phyloP scores from a whole-genome alignment of 2,888 invertebrate species.

The Osmoderma eremita region DNA sequence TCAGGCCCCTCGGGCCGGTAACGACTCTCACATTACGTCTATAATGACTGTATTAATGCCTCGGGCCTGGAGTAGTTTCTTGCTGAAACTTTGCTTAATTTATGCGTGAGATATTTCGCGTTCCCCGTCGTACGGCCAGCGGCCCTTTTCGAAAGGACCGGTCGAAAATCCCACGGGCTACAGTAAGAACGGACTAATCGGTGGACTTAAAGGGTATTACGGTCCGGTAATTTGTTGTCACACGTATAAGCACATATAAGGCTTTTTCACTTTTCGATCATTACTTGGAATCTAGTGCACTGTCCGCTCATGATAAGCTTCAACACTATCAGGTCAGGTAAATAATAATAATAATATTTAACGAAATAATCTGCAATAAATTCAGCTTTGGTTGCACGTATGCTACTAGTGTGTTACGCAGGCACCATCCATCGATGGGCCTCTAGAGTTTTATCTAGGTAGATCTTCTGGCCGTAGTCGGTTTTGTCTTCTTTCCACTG shows the following conservation, averaged over 20 bases:
- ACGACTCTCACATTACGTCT: slow-evolving; percentile 55
- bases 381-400: no score
- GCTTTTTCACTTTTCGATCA: slow-evolving; percentile 28
- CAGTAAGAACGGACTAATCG: slow-evolving; percentile 39
- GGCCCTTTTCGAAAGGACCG: slow-evolving; percentile 47
- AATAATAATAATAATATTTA: no score
- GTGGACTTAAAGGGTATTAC: slow-evolving; percentile 32
- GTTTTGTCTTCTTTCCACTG: no score
- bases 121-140: slow-evolving; percentile 54
- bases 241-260: slow-evolving; percentile 15
- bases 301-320: no score
- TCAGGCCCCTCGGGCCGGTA: slow-evolving; percentile 46
- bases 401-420: no score
- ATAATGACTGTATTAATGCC: slow-evolving; percentile 62
- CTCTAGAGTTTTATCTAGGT: no score
- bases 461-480: no score
- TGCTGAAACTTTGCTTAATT: slow-evolving; percentile 62
- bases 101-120: slow-evolving; percentile 63
- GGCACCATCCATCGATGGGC: no score
- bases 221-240: slow-evolving; percentile 28
- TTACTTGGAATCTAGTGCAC: neutral
- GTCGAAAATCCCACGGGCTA: slow-evolving; percentile 46
- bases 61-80: slow-evolving; percentile 60
- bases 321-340: no score
- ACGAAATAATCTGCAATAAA: no score